Base-by-base conservation (phyloP, 2,888 invertebrate species). In the Mactromeris polynyma region DNA sequence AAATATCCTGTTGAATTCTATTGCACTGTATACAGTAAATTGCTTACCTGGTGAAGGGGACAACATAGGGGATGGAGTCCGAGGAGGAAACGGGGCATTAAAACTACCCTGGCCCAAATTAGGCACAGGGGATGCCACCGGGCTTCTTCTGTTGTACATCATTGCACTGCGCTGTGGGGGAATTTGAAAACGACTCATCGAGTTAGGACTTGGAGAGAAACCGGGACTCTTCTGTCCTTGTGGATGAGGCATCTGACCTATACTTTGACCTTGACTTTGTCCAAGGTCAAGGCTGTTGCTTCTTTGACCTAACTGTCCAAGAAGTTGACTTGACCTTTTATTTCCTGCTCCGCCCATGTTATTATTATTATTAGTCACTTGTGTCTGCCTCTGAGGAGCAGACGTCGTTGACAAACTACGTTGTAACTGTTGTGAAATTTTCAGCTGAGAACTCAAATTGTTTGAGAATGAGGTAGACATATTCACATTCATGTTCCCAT, bases 161-260 rank as follows among this genome's bases (percentile, higher is more conserved):
- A 89, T 87, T 84, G 91, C 82, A 40, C 84, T 81, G 36, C 93
- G 82, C 40, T 92, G 93, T 46, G 90, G 87, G 0, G 93, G 93
- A 73, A 94, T 86, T 83, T 92, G 93, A 88, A 94, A 94, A 36
- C 94, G 87, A 4, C 93, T 90, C 11, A 80, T 33, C 14, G 81
- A 64, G 40, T 89, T 87, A 79, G 87, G 84, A 46, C 89, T 89
- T 78, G 90, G 21, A 11, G 93, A 86, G 86, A 93, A 94, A 2
- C 94, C 92, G 0, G 95, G 95, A 79, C 94, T 95, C 91, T 94
- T 95, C 86, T 94, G 95, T 14, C 90, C 90, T 31, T 79, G 85
- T n/a, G 21, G 42, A 42, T 31, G 26, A 31, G 77, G 54, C 36
- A 40, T 40, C 11, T 79, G 86, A 54, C 58, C 33, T 79, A 85